Base-by-base conservation (phyloP, 2,113 vertebrate genomes). In the Otocyon megalotis region DNA sequence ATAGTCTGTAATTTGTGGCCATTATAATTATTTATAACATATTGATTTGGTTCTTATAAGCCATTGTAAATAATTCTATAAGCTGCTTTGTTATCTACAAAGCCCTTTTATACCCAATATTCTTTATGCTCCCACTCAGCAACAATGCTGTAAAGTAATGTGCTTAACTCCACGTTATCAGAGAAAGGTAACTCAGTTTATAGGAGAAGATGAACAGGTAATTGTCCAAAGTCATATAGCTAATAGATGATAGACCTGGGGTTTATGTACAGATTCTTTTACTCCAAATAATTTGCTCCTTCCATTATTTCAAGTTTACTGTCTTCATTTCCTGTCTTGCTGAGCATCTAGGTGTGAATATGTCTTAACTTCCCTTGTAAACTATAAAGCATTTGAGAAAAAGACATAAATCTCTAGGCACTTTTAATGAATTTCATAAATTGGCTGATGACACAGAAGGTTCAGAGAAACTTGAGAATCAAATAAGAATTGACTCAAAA, bases 321-420 rank as follows among this genome's bases (percentile, higher is more conserved):
- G 7, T 83, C 37, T 84, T 93, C 50, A 83, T 60, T 76, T 89
- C 53, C 74, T 76, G 12, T 89, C 95, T 77, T 89, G 65, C 11
- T 60, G 60, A 77, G 13, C 26, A 43, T 50, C 20, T 62, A 84
- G 71, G 26, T 20, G 0, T 89, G 60, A 67, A 48, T 30, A 35
- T 60, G 50, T 77, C 50, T 60, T 74, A 95, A 20, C 48, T 48
- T 88, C 53, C 13, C 60, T 60, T 62, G 69, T 60, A 77, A 92
- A 72, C 19, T 83, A 50, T 60, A 62, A 84, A 67, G 26, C 37
- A 53, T 88, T 88, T 67, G 24, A 74, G 50, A 67, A 83, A 88
- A 67, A 65, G 10, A 88, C 1, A 28, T 32, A n/a, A 77, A 84
- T 69, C 77, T 76, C 17, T 16, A 58, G 13, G 9, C 37, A 6